phyloP scores from a whole-genome alignment of 2,888 invertebrate species.

The Callosobruchus maculatus region DNA sequence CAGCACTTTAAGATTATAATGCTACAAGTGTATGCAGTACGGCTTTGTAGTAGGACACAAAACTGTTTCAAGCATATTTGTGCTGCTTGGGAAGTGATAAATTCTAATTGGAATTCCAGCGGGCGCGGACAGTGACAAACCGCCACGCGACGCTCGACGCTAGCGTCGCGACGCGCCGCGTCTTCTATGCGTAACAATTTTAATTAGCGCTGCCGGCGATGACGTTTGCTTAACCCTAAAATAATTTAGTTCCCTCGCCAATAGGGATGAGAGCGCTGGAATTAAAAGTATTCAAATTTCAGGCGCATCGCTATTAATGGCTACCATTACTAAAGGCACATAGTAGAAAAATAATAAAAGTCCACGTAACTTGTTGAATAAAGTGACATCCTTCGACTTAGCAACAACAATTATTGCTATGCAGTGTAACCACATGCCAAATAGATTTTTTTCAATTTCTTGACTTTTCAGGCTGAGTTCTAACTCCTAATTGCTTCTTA shows the following conservation, averaged over 20 bases:
- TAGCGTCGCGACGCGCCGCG: slow-evolving; percentile 25
- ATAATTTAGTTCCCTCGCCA: slow-evolving; percentile 19
- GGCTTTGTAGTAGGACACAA: neutral
- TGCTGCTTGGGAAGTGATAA: slow-evolving; percentile 47
- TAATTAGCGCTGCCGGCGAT: slow-evolving; percentile 44
- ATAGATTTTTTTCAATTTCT: no score
- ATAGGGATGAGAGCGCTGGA: slow-evolving; percentile 12
- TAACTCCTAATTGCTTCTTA: no score
- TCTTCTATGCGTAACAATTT: slow-evolving; percentile 45
- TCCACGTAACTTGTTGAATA: no score
- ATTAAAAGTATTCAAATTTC: slow-evolving; percentile 21
- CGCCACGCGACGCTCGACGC: neutral
- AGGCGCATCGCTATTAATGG: neutral
- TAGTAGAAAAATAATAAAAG: no score
- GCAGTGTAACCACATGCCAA: no score
- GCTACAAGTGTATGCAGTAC: neutral
- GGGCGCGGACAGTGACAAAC: slow-evolving; percentile 8
- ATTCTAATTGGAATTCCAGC: slow-evolving; percentile 50
- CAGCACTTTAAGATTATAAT: no score
- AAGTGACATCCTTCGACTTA: no score
- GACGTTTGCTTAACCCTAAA: slow-evolving; percentile 34
- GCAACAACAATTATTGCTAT: no score
- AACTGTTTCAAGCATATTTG: slow-evolving; percentile 28
- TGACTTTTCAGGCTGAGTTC: no score
- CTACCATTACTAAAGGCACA: no score